Evolutionary conservation across 2,888 invertebrate genomes (phyloP), one percentile per base, ranked within the genome.

Genomic region (Gerris lacustris): DNA sequence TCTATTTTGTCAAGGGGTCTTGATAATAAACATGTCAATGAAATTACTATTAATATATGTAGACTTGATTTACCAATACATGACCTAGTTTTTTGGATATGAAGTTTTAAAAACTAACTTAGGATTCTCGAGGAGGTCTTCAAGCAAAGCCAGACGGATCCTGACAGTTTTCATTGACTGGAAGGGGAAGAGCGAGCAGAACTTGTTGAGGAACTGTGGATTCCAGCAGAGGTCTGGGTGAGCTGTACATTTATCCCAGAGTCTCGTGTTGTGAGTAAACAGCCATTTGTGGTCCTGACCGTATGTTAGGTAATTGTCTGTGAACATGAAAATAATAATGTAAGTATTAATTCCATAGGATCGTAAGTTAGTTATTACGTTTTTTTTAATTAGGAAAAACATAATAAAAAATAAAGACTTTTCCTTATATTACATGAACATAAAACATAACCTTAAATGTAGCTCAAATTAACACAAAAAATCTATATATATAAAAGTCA

Each of bases 111-210:
- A 55, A 11, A 55, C 55, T 68, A 62, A 45, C 63, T 7, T 44
- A 63, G 45, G 55, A 31, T 55, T 45, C 43, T 45, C 45, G 9
- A 94, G 82, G 69, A 94, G 82, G 73, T 86, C 84, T 78, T 90
- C 88, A 67, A 90, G 86, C 15, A 90, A 84, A 73, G 85, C 84
- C 76, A 93, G 83, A 73, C 92, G 84, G 76, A 94, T 80, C 73
- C 94, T 84, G 44, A 94, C 93, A 74, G 91, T 85, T 81, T 94
- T 94, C 90, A 93, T 90, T 75, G 89, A 90, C 80, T 94, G 94
- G 80, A 93, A 89, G 11, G 94, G 94, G 80, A 92, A 94, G 76
- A 92, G 82, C 79, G 85, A 86, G 82, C 94, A 94, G 82, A 91
- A 88, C 74, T 85, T 86, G 71, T 87, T 86, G 71, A 91, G 86